These are phyloP conservation scores for Chymomyza procnemis DNA, from an alignment of 2,888 invertebrate species.

Conservation along the genomic window DNA sequence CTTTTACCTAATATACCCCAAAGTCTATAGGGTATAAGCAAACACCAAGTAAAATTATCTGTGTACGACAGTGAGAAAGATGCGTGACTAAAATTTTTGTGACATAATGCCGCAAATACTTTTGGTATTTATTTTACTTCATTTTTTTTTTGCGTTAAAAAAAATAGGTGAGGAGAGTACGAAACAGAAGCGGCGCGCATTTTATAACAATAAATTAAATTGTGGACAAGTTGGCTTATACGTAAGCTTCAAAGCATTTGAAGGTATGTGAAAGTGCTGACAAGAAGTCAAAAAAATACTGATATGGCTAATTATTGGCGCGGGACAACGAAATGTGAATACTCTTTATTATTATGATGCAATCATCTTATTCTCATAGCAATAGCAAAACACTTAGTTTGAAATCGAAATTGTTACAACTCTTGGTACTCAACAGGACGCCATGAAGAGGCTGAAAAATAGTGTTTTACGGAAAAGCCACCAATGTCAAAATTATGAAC, in stretches of 20 bases:
- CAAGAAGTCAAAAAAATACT: conserved; percentile 9
- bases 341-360: neutral
- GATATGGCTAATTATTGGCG: neutral
- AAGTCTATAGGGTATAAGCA: conserved; percentile 21
- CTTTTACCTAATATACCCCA: conserved; percentile 13
- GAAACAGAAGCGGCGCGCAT: conserved; percentile 26
- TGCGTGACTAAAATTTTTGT: conserved; percentile 62
- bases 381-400: too few species aligned
- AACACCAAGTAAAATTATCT: neutral
- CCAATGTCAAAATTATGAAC: too few species aligned
- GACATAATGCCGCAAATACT: conserved; percentile 36
- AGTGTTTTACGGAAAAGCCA: too few species aligned
- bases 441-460: too few species aligned
- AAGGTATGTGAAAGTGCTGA: conserved; percentile 3
- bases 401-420: too few species aligned
- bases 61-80: conserved; percentile 10
- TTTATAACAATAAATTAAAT: conserved; percentile 45
- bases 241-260: conserved; percentile 7
- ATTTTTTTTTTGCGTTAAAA: conserved; percentile 56
- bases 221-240: conserved; percentile 24
- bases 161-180: conserved; percentile 8
- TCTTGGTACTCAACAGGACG: too few species aligned
- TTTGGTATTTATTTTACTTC: neutral
- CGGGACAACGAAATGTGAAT: neutral
- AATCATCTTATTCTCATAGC: too few species aligned